A percentile compares a stretch with the other conserved stretches of the same genome.
Evolutionary conservation across 2,797 vertebrate genomes (phyloP).

Genomic region (Furcifer pardalis): DNA sequence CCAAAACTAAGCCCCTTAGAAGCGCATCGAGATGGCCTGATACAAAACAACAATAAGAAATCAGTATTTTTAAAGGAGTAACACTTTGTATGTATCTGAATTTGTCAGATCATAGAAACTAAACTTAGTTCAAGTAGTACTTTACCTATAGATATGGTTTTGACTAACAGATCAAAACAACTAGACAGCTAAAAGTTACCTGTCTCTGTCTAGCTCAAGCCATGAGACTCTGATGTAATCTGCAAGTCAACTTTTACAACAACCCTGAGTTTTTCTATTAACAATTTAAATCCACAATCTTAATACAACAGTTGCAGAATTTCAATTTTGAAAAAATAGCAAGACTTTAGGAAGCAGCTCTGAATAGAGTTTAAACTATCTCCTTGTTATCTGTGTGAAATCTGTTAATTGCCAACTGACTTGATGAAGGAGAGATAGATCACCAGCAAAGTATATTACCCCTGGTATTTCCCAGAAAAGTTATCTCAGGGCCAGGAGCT

Average conservation of each 20-base stretch:
- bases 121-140: background rate
- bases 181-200: background rate
- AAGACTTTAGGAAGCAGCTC: background rate
- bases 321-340: background rate
- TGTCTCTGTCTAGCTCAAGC: background rate
- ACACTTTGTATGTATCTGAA: background rate
- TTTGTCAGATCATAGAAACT: constrained; percentile 1
- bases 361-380: background rate
- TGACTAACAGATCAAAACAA: background rate
- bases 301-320: background rate
- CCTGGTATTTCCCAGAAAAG: background rate
- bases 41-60: constrained; percentile 48
- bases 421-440: background rate
- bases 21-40: constrained; percentile 92
- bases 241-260: background rate
- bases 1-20: constrained; percentile 90
- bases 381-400: background rate
- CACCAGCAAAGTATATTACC: background rate
- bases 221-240: background rate
- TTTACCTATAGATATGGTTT: too few relatives aligned
- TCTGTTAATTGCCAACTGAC: background rate
- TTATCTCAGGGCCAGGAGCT: background rate
- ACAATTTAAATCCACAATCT: background rate
- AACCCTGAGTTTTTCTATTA: background rate
- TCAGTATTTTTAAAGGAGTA: background rate